A percentile compares a stretch with the other conserved stretches of the same genome.
These are phyloP conservation scores for Epinotia nisella DNA, from an alignment of 2,888 invertebrate genomes.

Conservation along the genomic window DNA sequence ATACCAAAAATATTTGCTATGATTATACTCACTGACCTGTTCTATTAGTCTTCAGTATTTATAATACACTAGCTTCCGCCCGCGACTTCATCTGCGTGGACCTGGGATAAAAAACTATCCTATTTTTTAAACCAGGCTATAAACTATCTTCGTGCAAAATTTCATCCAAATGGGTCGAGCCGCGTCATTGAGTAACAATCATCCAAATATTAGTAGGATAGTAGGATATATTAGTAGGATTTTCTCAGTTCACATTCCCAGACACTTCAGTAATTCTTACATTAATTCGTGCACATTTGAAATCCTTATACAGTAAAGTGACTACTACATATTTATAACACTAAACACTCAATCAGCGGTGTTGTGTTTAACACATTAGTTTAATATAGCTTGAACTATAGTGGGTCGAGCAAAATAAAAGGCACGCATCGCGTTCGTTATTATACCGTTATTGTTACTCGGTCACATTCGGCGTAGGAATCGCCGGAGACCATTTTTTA, in stretches of 20 bases:
- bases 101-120: too few species aligned
- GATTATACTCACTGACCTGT: background rate
- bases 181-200: too few species aligned
- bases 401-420: conserved; percentile 47
- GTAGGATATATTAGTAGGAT: too few species aligned
- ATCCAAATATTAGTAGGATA: too few species aligned
- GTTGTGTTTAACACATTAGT: conserved; percentile 47
- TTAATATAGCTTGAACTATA: conserved; percentile 48
- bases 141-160: too few species aligned
- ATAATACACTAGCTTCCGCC: too few species aligned
- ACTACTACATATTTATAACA: background rate
- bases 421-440: conserved; percentile 57
- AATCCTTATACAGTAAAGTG: background rate
- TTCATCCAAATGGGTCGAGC: too few species aligned
- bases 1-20: conserved; percentile 16
- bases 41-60: background rate
- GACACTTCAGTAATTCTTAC: too few species aligned
- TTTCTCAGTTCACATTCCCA: too few species aligned
- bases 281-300: background rate
- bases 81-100: too few species aligned
- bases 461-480: conserved; percentile 52
- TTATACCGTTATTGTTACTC: conserved; percentile 67
- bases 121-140: too few species aligned
- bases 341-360: conserved; percentile 2
- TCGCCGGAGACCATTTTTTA: conserved; percentile 59